Conservation (phyloP, 2,797 vertebrate genomes). For the Chaunax sp. region DNA sequence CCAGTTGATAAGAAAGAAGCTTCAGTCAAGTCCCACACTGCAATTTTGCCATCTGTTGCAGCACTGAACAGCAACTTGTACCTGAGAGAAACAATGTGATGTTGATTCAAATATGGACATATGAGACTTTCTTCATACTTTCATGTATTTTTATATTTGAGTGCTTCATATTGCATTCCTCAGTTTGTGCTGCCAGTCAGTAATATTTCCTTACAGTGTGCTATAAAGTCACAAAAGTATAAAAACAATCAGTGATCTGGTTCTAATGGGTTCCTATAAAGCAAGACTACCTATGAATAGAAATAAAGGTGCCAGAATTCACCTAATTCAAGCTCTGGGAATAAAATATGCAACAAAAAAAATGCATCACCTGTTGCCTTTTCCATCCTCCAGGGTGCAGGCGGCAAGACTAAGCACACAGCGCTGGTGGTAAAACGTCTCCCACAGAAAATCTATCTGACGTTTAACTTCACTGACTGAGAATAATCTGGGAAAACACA, state of each 20-base stretch:
- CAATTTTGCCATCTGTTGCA: conserved; percentile 91
- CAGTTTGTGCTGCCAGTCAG: background rate
- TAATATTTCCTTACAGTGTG: background rate
- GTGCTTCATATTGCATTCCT: background rate
- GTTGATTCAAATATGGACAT: conserved; percentile 9
- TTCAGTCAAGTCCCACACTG: conserved; percentile 89
- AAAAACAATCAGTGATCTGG: background rate
- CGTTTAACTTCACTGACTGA: conserved; percentile 80
- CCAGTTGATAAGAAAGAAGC: conserved; percentile 66
- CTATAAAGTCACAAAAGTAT: background rate
- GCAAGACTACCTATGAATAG: background rate
- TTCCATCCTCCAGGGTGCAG: conserved; percentile 71
- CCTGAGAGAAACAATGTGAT: conserved; percentile 68
- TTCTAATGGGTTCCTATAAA: background rate
- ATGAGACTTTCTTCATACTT: background rate
- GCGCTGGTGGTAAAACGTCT: conserved; percentile 91
- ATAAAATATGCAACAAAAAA: background rate
- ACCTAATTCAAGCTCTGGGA: background rate
- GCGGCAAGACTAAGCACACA: conserved; percentile 93
- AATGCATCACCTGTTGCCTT: conserved; percentile 73
- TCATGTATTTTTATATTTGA: too few relatives aligned
- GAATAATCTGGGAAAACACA: conserved; percentile 85
- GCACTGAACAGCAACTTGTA: conserved; percentile 88
- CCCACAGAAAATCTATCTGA: conserved; percentile 86
- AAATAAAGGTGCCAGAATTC: background rate